A percentile compares a stretch with the other conserved stretches of the same genome.
Conservation (phyloP, 2,888 invertebrate species). For the Eupithecia tripunctaria region DNA sequence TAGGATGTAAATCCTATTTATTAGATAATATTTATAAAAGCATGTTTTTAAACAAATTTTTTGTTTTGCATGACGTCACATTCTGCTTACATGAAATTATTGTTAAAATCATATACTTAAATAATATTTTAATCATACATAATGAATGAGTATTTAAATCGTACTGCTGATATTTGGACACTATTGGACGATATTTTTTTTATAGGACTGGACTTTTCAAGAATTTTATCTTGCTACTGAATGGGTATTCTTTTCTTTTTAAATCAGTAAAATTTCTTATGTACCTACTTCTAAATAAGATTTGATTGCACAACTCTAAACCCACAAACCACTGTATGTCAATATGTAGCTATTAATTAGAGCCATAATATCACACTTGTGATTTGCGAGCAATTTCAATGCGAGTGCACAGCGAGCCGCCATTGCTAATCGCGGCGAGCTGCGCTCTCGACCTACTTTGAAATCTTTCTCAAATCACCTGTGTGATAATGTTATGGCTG, state of each 20-base stretch:
- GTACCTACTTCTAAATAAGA: not conserved
- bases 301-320: not conserved
- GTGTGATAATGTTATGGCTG: too few relatives aligned
- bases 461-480: too few relatives aligned
- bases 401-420: too few relatives aligned
- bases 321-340: not conserved
- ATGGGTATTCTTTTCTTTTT: not conserved
- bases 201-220: not conserved
- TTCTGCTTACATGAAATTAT: not conserved
- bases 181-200: not conserved
- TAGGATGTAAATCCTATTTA: not conserved
- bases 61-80: not conserved
- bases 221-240: not conserved
- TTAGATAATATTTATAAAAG: not conserved
- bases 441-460: too few relatives aligned
- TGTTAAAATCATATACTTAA: not conserved
- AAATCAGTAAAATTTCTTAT: not conserved
- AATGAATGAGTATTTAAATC: not conserved
- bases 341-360: not conserved
- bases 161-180: not conserved
- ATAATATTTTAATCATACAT: not conserved
- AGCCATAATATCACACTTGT: too few relatives aligned
- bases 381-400: too few relatives aligned
- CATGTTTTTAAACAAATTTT: not conserved
- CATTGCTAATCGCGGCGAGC: too few relatives aligned